Evolutionary conservation across 2,888 invertebrate species (phyloP), one percentile per base, ranked within the genome.

Genomic region (Syrista parreyssii): DNA sequence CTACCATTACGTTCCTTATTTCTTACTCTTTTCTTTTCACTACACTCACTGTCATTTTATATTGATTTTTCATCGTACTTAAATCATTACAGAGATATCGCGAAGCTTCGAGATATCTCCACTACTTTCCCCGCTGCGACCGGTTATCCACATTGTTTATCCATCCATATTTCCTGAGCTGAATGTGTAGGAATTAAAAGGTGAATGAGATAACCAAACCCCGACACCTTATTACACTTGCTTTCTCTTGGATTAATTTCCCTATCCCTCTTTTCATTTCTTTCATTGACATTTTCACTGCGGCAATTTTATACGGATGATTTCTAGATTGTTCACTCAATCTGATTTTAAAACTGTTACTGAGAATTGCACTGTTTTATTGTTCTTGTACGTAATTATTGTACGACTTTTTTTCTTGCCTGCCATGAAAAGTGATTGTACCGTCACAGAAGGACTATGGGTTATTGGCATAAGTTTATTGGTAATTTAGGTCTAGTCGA

Each of bases 31-130:
- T 75, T 55, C 6, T 55, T 75, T 71, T 12, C 32, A 3, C 31
- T 35, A 2, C 32, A 71, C 34, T 34, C 36, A 12, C 4, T 15
- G 30, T 40, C 40, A 34, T 55, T 68, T 31, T 40, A 69, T 69
- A 33, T 74, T 77, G 12, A 69, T 33, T 35, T n/a, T 71, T 15
- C 32, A 69, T 75, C 71, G 68, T 75, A n/a, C 34, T 68, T 36
- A 32, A 3, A 55, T 9, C 55, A 23, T 9, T 55, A 23, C 23
- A 15, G 55, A 55, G 55, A 55, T 55, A 55, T 55, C 55, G 55
- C 55, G 55, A 15, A 55, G 23, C 55, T 23, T 23, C 55, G 55
- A 55, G 55, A 55, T 55, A 23, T 74, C 34, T 74, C 34, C 34
- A 15, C 35, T 74, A 74, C 35, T 34, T 74, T 74, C 35, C 35